These are phyloP conservation scores for Sisyra terminalis DNA, from an alignment of 2,888 invertebrate species.

Conservation along the genomic window DNA sequence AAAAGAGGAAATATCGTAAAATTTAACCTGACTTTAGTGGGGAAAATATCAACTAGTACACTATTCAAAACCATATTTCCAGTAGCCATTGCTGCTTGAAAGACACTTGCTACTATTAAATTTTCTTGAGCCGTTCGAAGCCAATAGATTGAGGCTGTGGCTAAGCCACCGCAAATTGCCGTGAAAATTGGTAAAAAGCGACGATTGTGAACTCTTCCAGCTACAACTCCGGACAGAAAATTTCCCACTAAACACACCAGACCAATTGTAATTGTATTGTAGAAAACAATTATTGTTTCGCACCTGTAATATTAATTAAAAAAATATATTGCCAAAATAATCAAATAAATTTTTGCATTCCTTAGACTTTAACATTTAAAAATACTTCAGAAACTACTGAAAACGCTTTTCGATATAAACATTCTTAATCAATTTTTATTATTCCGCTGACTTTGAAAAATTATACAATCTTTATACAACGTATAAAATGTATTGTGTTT, in stretches of 20 bases:
- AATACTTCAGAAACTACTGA: too few relatives aligned
- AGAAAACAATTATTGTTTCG: constrained; percentile 27
- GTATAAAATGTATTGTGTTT: too few relatives aligned
- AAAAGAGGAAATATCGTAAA: background rate
- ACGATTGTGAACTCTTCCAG: constrained; percentile 3
- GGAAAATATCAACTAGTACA: constrained; percentile 23
- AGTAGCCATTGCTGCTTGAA: constrained; percentile 30
- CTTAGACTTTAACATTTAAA: too few relatives aligned
- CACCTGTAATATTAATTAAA: too few relatives aligned
- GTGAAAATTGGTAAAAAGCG: background rate
- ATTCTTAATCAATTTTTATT: too few relatives aligned
- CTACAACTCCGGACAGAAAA: constrained; percentile 32
- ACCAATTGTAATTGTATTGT: constrained; percentile 49
- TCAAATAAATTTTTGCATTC: too few relatives aligned
- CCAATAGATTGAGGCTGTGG: constrained; percentile 41
- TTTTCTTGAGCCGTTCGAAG: constrained; percentile 36
- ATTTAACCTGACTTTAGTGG: constrained; percentile 18
- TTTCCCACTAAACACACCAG: constrained; percentile 46
- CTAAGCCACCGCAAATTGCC: constrained; percentile 28
- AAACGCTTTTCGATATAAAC: too few relatives aligned
- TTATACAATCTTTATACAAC: too few relatives aligned
- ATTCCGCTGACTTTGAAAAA: too few relatives aligned
- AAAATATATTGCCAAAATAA: too few relatives aligned
- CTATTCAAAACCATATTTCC: constrained; percentile 27
- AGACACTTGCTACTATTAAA: constrained; percentile 35